Evolutionary conservation across 1,140 invertebrate species (phyloP).

Genomic region (Drosophila pruinosa): DNA sequence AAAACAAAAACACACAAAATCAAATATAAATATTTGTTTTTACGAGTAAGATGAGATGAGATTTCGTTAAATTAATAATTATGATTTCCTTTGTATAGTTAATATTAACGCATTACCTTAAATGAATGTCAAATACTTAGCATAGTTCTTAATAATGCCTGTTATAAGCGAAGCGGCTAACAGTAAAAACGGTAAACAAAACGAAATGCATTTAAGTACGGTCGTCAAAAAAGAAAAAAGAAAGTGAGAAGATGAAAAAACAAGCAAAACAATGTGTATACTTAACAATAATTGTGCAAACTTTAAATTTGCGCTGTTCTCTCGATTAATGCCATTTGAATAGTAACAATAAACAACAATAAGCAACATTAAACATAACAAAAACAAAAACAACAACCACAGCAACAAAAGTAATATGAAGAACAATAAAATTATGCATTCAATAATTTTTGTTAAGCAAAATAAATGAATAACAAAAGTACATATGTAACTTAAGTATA

Average conservation of each 20-base stretch:
- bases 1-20: background rate
- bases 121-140: slow-evolving; percentile 24
- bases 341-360: slow-evolving; percentile 26
- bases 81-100: slow-evolving; percentile 39
- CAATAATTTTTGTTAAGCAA: slow-evolving; percentile 58
- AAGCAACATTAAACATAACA: slow-evolving; percentile 27
- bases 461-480: slow-evolving; percentile 6
- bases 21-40: slow-evolving; percentile 42
- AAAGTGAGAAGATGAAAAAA: no score
- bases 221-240: slow-evolving; percentile 38
- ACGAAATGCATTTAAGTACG: slow-evolving; percentile 69
- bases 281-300: slow-evolving; percentile 48
- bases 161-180: slow-evolving; percentile 37
- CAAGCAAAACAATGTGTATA: slow-evolving; percentile 34
- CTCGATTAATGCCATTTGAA: slow-evolving; percentile 27
- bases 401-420: slow-evolving; percentile 68
- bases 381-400: slow-evolving; percentile 53
- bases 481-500: slow-evolving; percentile 19
- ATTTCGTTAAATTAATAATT: slow-evolving; percentile 51
- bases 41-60: slow-evolving; percentile 58
- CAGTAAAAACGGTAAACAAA: slow-evolving; percentile 55
- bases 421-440: slow-evolving; percentile 74
- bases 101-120: slow-evolving; percentile 29
- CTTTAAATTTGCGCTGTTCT: slow-evolving; percentile 7
- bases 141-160: slow-evolving; percentile 19